Evolutionary conservation across 2,888 invertebrate genomes (phyloP).

Genomic region (Drosophila histrio): DNA sequence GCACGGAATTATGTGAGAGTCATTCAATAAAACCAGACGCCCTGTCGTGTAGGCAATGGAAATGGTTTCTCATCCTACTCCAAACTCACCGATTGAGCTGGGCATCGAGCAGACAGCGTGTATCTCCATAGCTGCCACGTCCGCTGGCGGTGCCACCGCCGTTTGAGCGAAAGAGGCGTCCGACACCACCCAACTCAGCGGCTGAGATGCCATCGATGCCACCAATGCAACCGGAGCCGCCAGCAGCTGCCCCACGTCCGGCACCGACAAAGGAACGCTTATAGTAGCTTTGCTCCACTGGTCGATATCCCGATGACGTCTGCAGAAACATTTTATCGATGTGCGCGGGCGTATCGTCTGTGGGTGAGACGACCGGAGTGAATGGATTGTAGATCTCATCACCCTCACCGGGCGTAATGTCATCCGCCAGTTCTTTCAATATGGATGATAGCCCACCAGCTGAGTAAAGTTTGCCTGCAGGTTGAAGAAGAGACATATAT

Average conservation of each 20-base stretch:
- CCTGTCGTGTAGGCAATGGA: conserved; percentile 12
- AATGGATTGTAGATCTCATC: conserved; percentile 85
- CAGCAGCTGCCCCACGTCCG: conserved; percentile 34
- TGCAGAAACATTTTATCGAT: conserved; percentile 85
- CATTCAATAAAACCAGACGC: conserved; percentile 28
- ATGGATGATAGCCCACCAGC: conserved; percentile 83
- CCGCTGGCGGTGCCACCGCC: conserved; percentile 38
- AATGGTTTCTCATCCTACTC: neutral
- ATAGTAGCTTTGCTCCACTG: conserved; percentile 84
- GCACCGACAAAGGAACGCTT: conserved; percentile 82
- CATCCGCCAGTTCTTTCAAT: conserved; percentile 84
- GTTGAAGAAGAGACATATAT: neutral
- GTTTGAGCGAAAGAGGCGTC: conserved; percentile 56
- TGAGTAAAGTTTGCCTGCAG: conserved; percentile 83
- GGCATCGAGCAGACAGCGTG: conserved; percentile 78
- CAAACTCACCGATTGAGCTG: conserved; percentile 77
- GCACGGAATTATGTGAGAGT: conserved; percentile 29
- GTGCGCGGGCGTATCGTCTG: conserved; percentile 83
- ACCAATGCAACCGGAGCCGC: conserved; percentile 43
- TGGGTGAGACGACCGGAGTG: conserved; percentile 84
- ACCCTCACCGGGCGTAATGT: conserved; percentile 83
- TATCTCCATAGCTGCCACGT: conserved; percentile 76
- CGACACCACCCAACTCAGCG: conserved; percentile 62
- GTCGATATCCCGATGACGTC: conserved; percentile 84
- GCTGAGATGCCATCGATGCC: conserved; percentile 71